Base-by-base conservation (phyloP, 2,888 invertebrate species). In the Osmoderma eremita region DNA sequence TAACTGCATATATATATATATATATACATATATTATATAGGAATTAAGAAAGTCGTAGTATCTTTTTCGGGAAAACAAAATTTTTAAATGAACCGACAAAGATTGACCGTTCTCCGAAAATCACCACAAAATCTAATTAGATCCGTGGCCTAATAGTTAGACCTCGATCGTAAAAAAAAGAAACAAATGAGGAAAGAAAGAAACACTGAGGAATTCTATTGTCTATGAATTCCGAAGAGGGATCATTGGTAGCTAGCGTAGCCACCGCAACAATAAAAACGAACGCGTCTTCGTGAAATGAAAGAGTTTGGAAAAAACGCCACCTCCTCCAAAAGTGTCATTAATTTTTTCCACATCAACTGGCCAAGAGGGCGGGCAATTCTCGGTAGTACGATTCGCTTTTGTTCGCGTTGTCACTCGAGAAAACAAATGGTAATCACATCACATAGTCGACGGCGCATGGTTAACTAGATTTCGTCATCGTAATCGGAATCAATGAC, bases 381-480 rank as follows among this genome's bases (percentile, higher is more conserved):
- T 63, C 53, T 51, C 51, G 22, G 63, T 63, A 63, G 51, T 51
- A 51, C 48, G 48, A 18, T 18, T 18, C n/a, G 58, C 45, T 61
- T 41, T 61, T 61, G 45, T 61, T 13, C 45, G 58, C 12, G 24
- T 45, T 61, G 45, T 61, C 58, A 30, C 45, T 36, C 20, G 30
- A 38, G 39, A 49, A 50, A 64, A 66, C 65, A 61, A 58, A 13
- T 39, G 64, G 61, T 66, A 66, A 66, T 66, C 61, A 50, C 61
- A 41, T 61, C 10, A 45, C 3, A 30, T 3, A 30, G 30, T 30
- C 30, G 30, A 30, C 30, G 30, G 24, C 45, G 58, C 58, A 42
- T n/a, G n/a, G 65, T 50, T 66, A 66, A 66, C 61, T 66, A 66
- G 65, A 61, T 66, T 66, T 61, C 39, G 39, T 53, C 13, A 13